Evolutionary conservation across 1,140 invertebrate species (phyloP), one percentile per base, ranked within the genome.

Genomic region (Neoseiulus cucumeris): DNA sequence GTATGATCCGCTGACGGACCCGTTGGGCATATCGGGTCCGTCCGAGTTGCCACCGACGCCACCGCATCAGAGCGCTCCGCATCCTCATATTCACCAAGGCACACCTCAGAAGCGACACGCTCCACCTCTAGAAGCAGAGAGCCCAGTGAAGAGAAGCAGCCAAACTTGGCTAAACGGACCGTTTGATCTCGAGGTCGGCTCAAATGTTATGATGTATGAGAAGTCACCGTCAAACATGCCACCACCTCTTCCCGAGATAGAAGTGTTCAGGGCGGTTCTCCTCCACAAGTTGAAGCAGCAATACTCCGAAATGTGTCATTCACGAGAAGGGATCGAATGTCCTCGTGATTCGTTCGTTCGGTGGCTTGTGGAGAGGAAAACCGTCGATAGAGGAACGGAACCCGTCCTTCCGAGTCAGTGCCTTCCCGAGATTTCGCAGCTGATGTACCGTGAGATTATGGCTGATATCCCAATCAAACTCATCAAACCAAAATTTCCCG

Each of bases 371-470:
- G 92, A 96, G 75, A 79, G 91, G 18, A 94, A 95, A 78, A 85
- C 93, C 0, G 85, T 89, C 66, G 91, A 97, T 72, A 75, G 75
- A 66, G 80, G 77, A 5, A 72, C 69, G 17, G 93, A 96, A 79
- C 87, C 91, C 0, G 74, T 97, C 29, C 75, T 97, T 18, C 91
- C 92, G 0, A 90, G 87, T 72, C 85, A 85, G 73, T 96, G 92
- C 78, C 83, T 85, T 69, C 87, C 88, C 7, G 91, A 95, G 76
- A 85, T 96, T 68, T 94, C 91, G 1, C 82, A 85, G 73, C 88
- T 88, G 4, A 93, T 97, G 91, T 94, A 92, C 75, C 83, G 88
- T 65, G 93, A 96, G 79, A 94, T 98, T 30, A 95, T 98, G 90
- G 91, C 94, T 75, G 92, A 97, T 75, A 93, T 98, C 71, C 93